Conservation (phyloP, 1,140 invertebrate species). For the Paraescarpia echinospica region DNA sequence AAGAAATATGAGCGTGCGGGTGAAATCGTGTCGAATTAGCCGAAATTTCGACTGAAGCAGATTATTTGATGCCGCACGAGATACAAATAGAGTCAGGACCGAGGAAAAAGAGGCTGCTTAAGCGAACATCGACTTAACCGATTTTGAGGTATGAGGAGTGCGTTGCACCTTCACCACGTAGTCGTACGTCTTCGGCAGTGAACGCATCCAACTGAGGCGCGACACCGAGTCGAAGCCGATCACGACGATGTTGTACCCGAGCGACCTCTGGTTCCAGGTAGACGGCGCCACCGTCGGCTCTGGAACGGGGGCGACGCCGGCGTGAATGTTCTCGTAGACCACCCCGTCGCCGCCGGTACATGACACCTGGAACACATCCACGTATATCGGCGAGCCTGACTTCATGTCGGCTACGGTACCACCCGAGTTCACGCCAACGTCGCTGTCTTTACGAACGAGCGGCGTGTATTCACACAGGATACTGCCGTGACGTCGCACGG, state of each 20-base stretch:
- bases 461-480: slow-evolving; percentile 19
- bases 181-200: slow-evolving; percentile 78
- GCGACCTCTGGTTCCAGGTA: background rate
- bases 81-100: no score
- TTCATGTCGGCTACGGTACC: background rate
- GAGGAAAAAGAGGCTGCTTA: no score
- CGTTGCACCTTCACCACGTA: slow-evolving; percentile 78
- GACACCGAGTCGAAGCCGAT: slow-evolving; percentile 91
- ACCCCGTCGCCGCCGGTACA: background rate
- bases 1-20: no score
- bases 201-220: slow-evolving; percentile 80
- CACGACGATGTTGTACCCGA: slow-evolving; percentile 75
- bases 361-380: background rate
- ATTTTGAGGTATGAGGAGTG: no score
- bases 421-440: background rate
- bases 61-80: no score
- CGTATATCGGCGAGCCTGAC: background rate
- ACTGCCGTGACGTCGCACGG: slow-evolving; percentile 13
- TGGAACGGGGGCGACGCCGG: background rate
- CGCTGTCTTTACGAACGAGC: background rate
- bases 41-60: no score
- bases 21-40: no score
- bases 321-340: background rate
- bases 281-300: background rate
- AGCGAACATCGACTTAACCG: no score